Evolutionary conservation across 2,113 vertebrate genomes (phyloP).

Genomic region (Girardinichthys multiradiatus): DNA sequence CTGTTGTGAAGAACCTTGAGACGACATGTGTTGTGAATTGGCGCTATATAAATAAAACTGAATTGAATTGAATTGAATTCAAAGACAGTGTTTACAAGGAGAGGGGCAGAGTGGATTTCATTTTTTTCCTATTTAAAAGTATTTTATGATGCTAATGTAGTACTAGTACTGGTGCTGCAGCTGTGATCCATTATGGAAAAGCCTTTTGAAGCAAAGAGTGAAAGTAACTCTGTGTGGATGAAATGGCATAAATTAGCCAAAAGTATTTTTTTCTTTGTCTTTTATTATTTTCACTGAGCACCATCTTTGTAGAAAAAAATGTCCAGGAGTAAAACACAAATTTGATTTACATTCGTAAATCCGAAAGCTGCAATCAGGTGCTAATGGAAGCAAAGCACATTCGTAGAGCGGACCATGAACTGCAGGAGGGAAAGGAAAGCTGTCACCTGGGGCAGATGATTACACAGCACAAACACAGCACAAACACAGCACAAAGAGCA

Average conservation of each 20-base stretch:
- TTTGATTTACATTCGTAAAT: slow-evolving; percentile 1
- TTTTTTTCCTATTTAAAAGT: slow-evolving; percentile 31
- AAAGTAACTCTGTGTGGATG: slow-evolving; percentile 8
- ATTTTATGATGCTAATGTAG: slow-evolving; percentile 28
- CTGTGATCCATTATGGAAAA: slow-evolving; percentile 14
- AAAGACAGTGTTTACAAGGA: slow-evolving; percentile 21
- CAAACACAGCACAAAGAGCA: too few species aligned
- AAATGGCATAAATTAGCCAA: background rate
- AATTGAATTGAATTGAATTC: too few species aligned
- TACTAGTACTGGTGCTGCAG: slow-evolving; percentile 15
- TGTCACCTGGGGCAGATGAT: background rate
- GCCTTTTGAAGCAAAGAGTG: slow-evolving; percentile 3
- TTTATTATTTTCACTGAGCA: slow-evolving; percentile 9
- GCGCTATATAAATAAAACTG: too few species aligned
- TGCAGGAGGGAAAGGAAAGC: background rate
- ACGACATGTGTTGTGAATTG: too few species aligned
- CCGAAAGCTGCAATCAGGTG: slow-evolving; percentile 10
- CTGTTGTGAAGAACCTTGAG: too few species aligned
- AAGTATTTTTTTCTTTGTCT: background rate
- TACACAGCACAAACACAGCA: too few species aligned
- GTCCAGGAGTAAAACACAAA: slow-evolving; percentile 15
- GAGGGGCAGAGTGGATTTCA: slow-evolving; percentile 21
- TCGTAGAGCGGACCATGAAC: slow-evolving; percentile 1
- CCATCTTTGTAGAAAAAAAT: slow-evolving; percentile 33
- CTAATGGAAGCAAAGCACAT: background rate